Evolutionary conservation across 2,888 invertebrate genomes (phyloP), one percentile per base, ranked within the genome.

Genomic region (Lasioglossum vierecki): DNA sequence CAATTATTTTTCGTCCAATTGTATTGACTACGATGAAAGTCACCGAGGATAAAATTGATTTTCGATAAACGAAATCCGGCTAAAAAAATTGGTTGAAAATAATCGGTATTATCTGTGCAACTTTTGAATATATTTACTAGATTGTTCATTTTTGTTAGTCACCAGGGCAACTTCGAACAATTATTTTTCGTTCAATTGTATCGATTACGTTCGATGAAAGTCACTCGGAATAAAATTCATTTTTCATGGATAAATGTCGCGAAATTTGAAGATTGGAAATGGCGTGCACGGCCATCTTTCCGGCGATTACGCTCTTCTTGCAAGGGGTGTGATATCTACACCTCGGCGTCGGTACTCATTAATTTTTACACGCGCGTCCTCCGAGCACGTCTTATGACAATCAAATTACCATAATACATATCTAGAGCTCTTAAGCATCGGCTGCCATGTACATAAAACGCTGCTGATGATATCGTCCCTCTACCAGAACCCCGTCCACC

Each of bases 351-450:
- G n/a, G 26, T 53, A 35, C 26, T n/a, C 74, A 46, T n/a, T 44
- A 11, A 49, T 46, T 35, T 60, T 22, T 74, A 30, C 72, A 18
- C 79, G 60, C 11, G 8, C 63, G n/a, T 41, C 41, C 18, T 39
- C 63, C 41, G 30, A 4, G 6, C 44, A 13, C 11, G 11, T 44
- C 26, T 60, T 83, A 41, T 73, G 30, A 49, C 53, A 30, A 46
- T 63, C 15, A 57, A 84, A 84, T 84, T 84, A 84, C 75, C 84
- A 84, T 84, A 84, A 84, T 80, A 76, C 75, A 60, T 76, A 79
- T 53, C 15, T 75, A 78, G 81, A 73, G 35, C 75, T 73, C 41
- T 81, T 75, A 26, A 74, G 74, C 26, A 35, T 41, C 80, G 26
- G 15, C 41, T 70, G 46, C 53, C 75, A 13, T 71, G 73, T 68